phyloP scores from a whole-genome alignment of 1,140 invertebrate species.

The Ostrea denselamellosa region DNA sequence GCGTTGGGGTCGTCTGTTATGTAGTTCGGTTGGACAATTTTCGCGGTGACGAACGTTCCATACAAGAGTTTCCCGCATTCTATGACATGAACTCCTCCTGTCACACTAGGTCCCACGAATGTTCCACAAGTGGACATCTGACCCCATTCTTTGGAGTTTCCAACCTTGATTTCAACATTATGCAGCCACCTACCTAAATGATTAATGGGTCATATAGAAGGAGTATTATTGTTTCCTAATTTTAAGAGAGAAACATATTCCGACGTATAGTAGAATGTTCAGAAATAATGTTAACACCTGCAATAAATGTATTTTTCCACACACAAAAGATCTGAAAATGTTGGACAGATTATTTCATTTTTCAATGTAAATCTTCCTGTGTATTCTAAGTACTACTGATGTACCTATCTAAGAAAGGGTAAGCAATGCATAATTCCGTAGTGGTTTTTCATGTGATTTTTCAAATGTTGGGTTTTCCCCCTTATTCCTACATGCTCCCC shows the following conservation, averaged over 20 bases:
- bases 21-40: slow-evolving; percentile 15
- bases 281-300: background rate
- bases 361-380: background rate
- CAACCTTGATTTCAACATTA: slow-evolving; percentile 5
- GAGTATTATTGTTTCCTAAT: background rate
- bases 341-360: background rate
- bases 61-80: background rate
- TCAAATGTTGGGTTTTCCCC: no score
- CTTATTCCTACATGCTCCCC: no score
- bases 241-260: background rate
- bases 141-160: background rate
- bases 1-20: no score
- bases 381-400: background rate
- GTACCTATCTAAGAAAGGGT: background rate
- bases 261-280: no score
- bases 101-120: background rate
- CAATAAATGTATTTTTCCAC: background rate
- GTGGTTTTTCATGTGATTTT: no score
- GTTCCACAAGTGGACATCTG: slow-evolving; percentile 12
- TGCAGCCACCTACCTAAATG: background rate
- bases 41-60: background rate
- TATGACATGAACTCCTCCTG: background rate
- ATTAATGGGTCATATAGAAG: background rate
- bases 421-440: no score
- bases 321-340: background rate